phyloP scores from a whole-genome alignment of 1,140 invertebrate genomes.

The Charaxes varanes region DNA sequence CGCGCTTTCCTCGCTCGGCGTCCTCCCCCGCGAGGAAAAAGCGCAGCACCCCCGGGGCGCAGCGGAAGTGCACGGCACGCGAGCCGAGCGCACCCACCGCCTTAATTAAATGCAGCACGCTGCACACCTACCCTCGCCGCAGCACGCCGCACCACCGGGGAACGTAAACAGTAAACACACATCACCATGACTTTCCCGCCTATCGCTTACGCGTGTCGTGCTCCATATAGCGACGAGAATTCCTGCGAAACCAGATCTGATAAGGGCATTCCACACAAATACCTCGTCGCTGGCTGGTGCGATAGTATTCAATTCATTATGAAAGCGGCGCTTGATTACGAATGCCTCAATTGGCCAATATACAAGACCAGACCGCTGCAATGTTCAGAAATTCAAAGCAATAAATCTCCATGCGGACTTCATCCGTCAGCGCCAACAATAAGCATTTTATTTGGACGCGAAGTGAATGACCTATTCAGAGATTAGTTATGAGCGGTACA shows the following conservation, averaged over 20 bases:
- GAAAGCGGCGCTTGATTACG: slow-evolving; percentile 2
- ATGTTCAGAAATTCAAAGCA: slow-evolving; percentile 17
- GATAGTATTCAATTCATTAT: slow-evolving; percentile 11
- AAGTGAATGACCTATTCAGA: slow-evolving; percentile 27
- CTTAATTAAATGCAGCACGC: slow-evolving; percentile 65
- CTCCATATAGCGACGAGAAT: slow-evolving; percentile 2
- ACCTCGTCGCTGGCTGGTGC: slow-evolving; percentile 4
- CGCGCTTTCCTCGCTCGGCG: slow-evolving; percentile 56
- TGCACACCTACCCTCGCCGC: slow-evolving; percentile 45
- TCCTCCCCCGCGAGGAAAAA: slow-evolving; percentile 57
- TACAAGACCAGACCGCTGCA: background rate
- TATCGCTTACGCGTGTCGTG: slow-evolving; percentile 22
- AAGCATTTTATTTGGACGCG: slow-evolving; percentile 25
- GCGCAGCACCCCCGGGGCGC: slow-evolving; percentile 55
- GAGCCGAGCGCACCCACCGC: slow-evolving; percentile 59
- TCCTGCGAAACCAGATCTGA: slow-evolving; percentile 5
- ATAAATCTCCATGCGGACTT: slow-evolving; percentile 23
- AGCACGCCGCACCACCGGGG: slow-evolving; percentile 17
- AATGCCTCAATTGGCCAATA: slow-evolving; percentile 7
- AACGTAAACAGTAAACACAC: slow-evolving; percentile 23
- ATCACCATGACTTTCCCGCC: slow-evolving; percentile 19
- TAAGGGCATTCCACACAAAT: slow-evolving; percentile 7
- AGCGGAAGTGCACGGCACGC: slow-evolving; percentile 67
- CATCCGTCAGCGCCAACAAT: slow-evolving; percentile 26
- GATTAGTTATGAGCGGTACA: slow-evolving; percentile 23